A percentile compares a stretch with the other conserved stretches of the same genome.
phyloP scores from a whole-genome alignment of 37 sponge, comb jelly and placozoan genomes.

The Ephydatia muelleri region DNA sequence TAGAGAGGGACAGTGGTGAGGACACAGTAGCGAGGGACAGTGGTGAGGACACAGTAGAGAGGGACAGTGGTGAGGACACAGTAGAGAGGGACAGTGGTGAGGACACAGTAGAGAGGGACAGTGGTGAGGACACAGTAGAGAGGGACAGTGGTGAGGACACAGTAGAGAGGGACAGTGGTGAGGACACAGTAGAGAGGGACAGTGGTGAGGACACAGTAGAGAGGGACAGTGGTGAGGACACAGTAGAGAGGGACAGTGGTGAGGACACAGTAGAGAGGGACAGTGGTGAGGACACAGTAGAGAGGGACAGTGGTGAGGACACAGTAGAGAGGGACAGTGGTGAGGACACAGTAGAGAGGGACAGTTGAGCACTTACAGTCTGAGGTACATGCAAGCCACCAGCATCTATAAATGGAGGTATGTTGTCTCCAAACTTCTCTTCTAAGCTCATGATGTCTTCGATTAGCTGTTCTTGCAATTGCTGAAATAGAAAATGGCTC shows the following conservation, averaged over 20 bases:
- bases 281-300: background rate
- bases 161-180: constrained; percentile 1
- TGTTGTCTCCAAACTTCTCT: constrained; percentile 68
- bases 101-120: background rate
- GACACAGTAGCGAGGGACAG: background rate
- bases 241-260: background rate
- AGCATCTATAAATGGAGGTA: too few relatives aligned
- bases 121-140: background rate
- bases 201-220: background rate
- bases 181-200: background rate
- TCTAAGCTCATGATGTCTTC: constrained; percentile 70
- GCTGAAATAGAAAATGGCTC: background rate
- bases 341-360: background rate
- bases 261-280: background rate
- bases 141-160: background rate
- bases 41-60: background rate
- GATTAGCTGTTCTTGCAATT: constrained; percentile 70
- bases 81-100: background rate
- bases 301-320: background rate
- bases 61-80: background rate
- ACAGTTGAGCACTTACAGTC: constrained; percentile 36
- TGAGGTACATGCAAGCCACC: constrained; percentile 27
- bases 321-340: constrained; percentile 1
- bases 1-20: background rate
- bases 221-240: background rate